Percentiles rank a stretch among this genome's conserved stretches.
These are phyloP conservation scores for Peribatodes rhomboidaria DNA, from an alignment of 2,888 invertebrate genomes.

Conservation along the genomic window DNA sequence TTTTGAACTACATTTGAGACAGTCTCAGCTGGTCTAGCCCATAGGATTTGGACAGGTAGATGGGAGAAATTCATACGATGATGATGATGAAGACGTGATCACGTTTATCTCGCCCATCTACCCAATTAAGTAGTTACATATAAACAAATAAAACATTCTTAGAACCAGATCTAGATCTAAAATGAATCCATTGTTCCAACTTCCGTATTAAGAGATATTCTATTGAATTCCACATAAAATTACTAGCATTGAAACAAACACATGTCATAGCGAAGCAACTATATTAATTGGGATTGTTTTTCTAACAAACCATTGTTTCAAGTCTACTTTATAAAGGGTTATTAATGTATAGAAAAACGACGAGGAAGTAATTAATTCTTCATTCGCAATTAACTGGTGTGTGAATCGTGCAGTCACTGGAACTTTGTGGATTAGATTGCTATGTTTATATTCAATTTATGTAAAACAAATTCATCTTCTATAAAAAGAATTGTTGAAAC, in stretches of 20 bases:
- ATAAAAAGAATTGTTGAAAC: neutral
- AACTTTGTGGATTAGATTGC: conserved; percentile 22
- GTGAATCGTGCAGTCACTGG: conserved; percentile 42
- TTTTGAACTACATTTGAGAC: too few relatives aligned
- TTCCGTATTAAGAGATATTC: conserved; percentile 39
- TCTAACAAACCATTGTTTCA: conserved; percentile 69
- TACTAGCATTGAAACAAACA: conserved; percentile 37
- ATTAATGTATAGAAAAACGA: conserved; percentile 59
- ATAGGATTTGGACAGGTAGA: neutral
- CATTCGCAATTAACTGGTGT: conserved; percentile 48
- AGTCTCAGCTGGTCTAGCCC: neutral
- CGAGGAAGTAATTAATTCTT: conserved; percentile 61
- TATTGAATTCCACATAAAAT: conserved; percentile 39
- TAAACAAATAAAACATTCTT: conserved; percentile 29
- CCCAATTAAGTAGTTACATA: neutral
- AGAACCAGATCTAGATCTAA: conserved; percentile 30
- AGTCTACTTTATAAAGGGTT: conserved; percentile 49
- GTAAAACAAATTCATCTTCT: neutral
- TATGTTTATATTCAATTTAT: conserved; percentile 11
- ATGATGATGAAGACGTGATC: neutral
- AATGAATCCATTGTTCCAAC: conserved; percentile 39
- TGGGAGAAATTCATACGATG: neutral
- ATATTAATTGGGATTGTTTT: conserved; percentile 56
- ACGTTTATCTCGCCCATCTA: neutral
- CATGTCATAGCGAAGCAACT: conserved; percentile 36